A percentile compares a stretch with the other conserved stretches of the same genome.
These are phyloP conservation scores for Drosophila nannoptera DNA, from an alignment of 1,140 invertebrate genomes.

Conservation along the genomic window DNA sequence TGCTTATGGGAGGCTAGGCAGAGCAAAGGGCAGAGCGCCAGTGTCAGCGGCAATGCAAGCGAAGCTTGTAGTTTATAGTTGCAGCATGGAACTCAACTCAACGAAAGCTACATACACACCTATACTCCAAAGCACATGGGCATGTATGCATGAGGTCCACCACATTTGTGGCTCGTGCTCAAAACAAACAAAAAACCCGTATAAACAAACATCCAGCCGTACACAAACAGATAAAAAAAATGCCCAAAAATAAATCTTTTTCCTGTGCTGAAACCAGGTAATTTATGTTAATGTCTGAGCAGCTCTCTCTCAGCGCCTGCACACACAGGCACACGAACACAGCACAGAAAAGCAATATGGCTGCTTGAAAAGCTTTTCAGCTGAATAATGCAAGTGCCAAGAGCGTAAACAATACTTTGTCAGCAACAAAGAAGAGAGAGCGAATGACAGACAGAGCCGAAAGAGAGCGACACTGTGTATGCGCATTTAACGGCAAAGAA, in stretches of 20 bases:
- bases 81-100: slow-evolving; percentile 26
- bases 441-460: slow-evolving; percentile 1
- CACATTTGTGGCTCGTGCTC: slow-evolving; percentile 40
- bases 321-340: slow-evolving; percentile 9
- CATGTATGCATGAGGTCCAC: slow-evolving; percentile 17
- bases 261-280: slow-evolving; percentile 36
- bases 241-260: slow-evolving; percentile 41
- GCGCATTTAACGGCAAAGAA: slow-evolving; percentile 65
- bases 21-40: slow-evolving; percentile 43
- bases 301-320: slow-evolving; percentile 23
- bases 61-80: slow-evolving; percentile 44
- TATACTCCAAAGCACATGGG: background rate
- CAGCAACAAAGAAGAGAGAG: slow-evolving; percentile 18
- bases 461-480: slow-evolving; percentile 1
- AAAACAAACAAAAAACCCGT: slow-evolving; percentile 52
- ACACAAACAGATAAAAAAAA: slow-evolving; percentile 28
- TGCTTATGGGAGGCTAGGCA: slow-evolving; percentile 8
- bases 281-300: slow-evolving; percentile 41
- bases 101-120: slow-evolving; percentile 27
- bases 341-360: slow-evolving; percentile 65
- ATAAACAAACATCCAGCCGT: slow-evolving; percentile 43
- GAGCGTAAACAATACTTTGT: slow-evolving; percentile 23
- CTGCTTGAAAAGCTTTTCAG: slow-evolving; percentile 74
- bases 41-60: slow-evolving; percentile 26
- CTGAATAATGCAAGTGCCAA: slow-evolving; percentile 55